These are phyloP conservation scores for Paradoxurus hermaphroditus DNA, from an alignment of 2,113 vertebrate species.

Conservation along the genomic window DNA sequence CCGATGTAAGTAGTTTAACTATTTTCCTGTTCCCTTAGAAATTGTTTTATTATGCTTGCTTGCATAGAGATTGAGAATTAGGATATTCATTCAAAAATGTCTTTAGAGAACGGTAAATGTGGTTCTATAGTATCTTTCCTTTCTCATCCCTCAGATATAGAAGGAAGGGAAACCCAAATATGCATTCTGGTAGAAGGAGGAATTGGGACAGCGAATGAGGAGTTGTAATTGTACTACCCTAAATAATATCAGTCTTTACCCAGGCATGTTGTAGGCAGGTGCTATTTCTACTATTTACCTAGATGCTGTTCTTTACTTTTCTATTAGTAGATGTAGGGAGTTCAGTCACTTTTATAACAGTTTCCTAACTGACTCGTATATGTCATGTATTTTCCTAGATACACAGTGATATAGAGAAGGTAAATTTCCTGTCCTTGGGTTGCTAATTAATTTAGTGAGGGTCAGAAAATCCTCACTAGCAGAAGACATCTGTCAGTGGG, in stretches of 20 bases:
- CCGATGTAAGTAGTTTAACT: constrained; percentile 83
- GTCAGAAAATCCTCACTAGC: too few relatives aligned
- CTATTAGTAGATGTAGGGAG: not conserved
- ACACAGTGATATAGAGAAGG: not conserved
- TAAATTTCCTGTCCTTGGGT: not conserved
- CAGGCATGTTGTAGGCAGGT: not conserved
- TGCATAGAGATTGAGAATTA: not conserved
- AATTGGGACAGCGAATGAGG: not conserved
- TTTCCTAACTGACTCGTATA: not conserved
- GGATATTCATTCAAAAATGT: not conserved
- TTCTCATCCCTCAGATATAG: not conserved
- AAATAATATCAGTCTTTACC: not conserved
- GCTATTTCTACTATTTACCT: not conserved
- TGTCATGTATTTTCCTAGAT: not conserved
- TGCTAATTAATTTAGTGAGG: not conserved
- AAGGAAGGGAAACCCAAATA: not conserved
- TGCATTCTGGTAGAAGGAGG: not conserved
- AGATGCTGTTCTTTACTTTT: constrained; percentile 9
- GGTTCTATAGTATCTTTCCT: not conserved
- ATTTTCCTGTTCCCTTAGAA: not conserved
- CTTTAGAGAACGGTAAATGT: not conserved
- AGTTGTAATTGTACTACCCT: not conserved
- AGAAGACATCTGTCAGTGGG: not conserved
- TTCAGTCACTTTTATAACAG: not conserved
- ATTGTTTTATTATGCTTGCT: not conserved